Evolutionary conservation across 1,140 invertebrate genomes (phyloP), one percentile per base, ranked within the genome.

Genomic region (Lepidotrigona ventralis): DNA sequence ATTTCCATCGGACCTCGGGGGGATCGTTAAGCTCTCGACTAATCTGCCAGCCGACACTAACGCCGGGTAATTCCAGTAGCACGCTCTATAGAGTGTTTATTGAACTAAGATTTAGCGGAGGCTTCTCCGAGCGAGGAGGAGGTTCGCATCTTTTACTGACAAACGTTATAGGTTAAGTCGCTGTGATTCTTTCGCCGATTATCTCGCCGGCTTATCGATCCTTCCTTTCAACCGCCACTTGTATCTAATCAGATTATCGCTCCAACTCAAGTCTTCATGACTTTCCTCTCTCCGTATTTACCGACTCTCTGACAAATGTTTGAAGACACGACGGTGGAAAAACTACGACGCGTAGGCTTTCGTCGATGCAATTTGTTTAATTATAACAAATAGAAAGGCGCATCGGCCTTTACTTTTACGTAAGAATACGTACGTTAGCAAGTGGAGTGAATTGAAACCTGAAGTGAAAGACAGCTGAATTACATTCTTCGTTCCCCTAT

Each of bases 11-110:
- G 46, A 69, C n/a, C 33, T 56, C 54, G 5, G 33, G 51, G 26
- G 64, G 39, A 69, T 76, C 73, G 54, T 76, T 81, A 81, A 81
- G 63, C 80, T 46, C 29, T 81, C 51, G 60, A 53, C 72, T 81
- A 81, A 81, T 76, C 80, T 81, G 63, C 51, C 53, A 75, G n/a
- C 2, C 46, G 72, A 63, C 33, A 33, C 64, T 39, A 76, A 81
- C 63, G 46, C 33, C 33, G 53, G 53, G 51, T 76, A 56, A 81
- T 81, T 81, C 72, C 79, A n/a, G 70, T 81, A 73, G 68, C 79
- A 66, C 60, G 71, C 63, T 81, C 72, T 81, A 81, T 76, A 64
- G 72, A 81, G 80, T 75, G 72, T 81, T 81, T 76, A 81, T 76
- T 68, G 72, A 81, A 76, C 51, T 81, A 75, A 75, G 63, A 76